Base-by-base conservation (phyloP, 53 echinoderm and acorn worm species). In the Echinometra lucunter region DNA sequence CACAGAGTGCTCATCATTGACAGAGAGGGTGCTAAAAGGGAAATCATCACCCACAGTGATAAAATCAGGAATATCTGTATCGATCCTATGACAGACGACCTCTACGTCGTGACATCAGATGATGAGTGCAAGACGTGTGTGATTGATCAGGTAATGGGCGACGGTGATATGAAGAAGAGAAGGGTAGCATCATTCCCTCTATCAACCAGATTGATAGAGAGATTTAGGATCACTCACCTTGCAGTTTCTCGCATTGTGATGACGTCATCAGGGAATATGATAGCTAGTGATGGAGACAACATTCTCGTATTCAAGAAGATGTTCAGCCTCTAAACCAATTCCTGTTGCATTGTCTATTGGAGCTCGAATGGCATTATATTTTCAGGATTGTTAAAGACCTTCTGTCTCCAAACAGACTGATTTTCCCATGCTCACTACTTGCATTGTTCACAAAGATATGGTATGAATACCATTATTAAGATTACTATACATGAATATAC, bases 81-180 rank as follows among this genome's bases (percentile, higher is more conserved):
- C 63, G 90, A 90, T 90, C 90, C 90, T 38, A 13, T 90, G 90
- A 90, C 90, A 15, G 90, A 90, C 40, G 90, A 90, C 63, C 30
- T 60, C 56, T 90, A 90, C 63, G 90, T 90, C 38, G 90, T 90
- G 63, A 56, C 37, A 32, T 90, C 37, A 21, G 90, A 90, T 90
- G 57, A 53, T 47, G 88, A n/a, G n/a, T n/a, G n/a, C n/a, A n/a
- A n/a, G n/a, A n/a, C n/a, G n/a, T n/a, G n/a, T n/a, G n/a, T n/a
- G 88, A 88, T 88, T 88, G 88, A 88, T 88, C 88, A 88, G 55
- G 49, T 88, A 34, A 53, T 56, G 49, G 32, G 56, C 32, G 56
- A 12, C 10, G 88, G 88, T 53, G 49, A 88, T 32, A 47, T 53
- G 88, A 56, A 88, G 49, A 88, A 88, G 44, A 28, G n/a, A 88